These are phyloP conservation scores for Hemibagrus wyckioides DNA, from an alignment of 2,113 vertebrate genomes.

Conservation along the genomic window DNA sequence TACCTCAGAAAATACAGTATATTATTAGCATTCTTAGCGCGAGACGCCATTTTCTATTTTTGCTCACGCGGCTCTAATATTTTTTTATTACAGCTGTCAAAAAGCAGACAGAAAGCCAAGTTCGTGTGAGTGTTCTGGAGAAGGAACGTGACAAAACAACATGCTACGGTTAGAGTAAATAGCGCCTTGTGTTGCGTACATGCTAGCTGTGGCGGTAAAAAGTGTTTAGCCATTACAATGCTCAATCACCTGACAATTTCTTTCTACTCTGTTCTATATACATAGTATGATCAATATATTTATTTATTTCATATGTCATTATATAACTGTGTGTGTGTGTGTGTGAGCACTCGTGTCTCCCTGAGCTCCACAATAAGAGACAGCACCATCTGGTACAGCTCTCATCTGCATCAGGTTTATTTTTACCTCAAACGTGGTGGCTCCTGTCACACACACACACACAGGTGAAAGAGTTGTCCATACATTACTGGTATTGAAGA, in stretches of 20 bases:
- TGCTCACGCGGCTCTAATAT: background rate
- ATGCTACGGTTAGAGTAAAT: background rate
- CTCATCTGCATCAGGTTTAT: constrained; percentile 24
- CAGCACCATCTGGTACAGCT: constrained; percentile 21
- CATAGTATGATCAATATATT: background rate
- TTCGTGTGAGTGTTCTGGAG: background rate
- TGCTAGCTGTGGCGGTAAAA: background rate
- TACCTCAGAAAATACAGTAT: no score
- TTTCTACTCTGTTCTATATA: no score
- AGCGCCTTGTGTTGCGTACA: background rate
- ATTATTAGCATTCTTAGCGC: background rate
- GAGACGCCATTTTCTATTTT: background rate
- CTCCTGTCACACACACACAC: constrained; percentile 8
- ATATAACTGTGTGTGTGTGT: constrained; percentile 8
- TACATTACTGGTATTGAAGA: background rate
- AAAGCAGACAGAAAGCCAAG: background rate
- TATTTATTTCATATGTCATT: background rate
- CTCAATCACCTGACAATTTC: background rate
- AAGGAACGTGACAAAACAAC: background rate
- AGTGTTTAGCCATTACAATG: no score
- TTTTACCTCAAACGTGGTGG: constrained; percentile 23
- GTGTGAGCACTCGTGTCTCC: background rate
- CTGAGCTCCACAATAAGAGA: constrained; percentile 9
- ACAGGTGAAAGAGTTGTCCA: background rate
- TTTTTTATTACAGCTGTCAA: background rate